Conservation (phyloP, 92 coral and sea anemone genomes). For the Phenganax marumi region DNA sequence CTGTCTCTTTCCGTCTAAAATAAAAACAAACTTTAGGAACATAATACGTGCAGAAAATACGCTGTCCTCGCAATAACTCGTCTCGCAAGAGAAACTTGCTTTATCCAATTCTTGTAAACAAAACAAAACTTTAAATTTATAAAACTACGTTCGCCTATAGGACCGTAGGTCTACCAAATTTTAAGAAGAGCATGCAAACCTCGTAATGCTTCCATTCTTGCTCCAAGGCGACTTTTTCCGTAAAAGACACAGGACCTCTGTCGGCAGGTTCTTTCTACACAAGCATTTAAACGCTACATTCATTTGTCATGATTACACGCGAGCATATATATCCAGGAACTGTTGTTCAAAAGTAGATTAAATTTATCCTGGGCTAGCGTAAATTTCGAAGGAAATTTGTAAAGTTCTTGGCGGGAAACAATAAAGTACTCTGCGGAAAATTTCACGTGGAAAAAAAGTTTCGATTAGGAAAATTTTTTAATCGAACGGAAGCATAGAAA, state of each 20-base stretch:
- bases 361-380: no score
- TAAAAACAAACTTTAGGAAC: neutral
- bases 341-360: no score
- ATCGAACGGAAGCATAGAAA: no score
- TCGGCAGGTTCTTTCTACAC: slow-evolving; percentile 61
- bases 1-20: slow-evolving; percentile 84
- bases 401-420: no score
- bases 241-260: slow-evolving; percentile 73
- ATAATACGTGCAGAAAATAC: no score
- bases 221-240: slow-evolving; percentile 93
- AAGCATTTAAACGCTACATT: slow-evolving; percentile 6
- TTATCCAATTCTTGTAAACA: neutral
- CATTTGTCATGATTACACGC: neutral
- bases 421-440: no score
- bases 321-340: no score
- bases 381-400: no score
- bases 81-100: no score
- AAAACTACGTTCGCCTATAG: neutral
- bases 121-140: neutral
- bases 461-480: no score
- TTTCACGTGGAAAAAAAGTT: no score
- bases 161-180: neutral
- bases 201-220: slow-evolving; percentile 78
- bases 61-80: no score
- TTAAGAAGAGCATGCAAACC: slow-evolving; percentile 52